Evolutionary conservation across 2,888 invertebrate genomes (phyloP).

Genomic region (Machimus rusticus): DNA sequence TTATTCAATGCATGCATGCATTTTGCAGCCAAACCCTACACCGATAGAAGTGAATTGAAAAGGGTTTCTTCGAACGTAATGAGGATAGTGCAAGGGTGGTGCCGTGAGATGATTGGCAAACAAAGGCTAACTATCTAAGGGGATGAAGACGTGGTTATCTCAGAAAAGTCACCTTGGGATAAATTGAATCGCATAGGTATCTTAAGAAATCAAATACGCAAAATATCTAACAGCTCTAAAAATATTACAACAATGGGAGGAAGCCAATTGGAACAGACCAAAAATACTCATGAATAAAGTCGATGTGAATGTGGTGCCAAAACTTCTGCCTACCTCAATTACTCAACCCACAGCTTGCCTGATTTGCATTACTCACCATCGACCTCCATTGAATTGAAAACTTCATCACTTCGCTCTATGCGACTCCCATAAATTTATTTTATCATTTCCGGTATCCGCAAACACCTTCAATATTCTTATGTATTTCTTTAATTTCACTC

Average conservation of each 20-base stretch:
- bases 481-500: neutral
- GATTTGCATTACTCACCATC: slow-evolving; percentile 44
- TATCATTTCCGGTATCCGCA: neutral
- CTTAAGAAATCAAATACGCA: neutral
- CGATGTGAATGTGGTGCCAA: neutral
- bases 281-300: neutral
- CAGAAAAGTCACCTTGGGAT: slow-evolving; percentile 1
- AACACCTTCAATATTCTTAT: neutral
- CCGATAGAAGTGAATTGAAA: neutral
- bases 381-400: slow-evolving; percentile 45
- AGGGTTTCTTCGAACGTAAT: neutral
- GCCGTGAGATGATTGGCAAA: neutral
- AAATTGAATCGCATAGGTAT: neutral
- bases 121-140: neutral
- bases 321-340: slow-evolving; percentile 12
- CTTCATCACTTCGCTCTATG: slow-evolving; percentile 35
- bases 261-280: neutral
- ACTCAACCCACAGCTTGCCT: neutral
- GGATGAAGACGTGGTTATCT: neutral
- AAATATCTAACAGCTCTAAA: neutral
- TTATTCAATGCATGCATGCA: neutral
- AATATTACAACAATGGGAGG: neutral
- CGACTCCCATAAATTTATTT: neutral
- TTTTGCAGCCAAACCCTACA: neutral
- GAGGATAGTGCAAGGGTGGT: neutral